Base-by-base conservation (phyloP, 2,113 vertebrate genomes). In the Pyrgilauda ruficollis region DNA sequence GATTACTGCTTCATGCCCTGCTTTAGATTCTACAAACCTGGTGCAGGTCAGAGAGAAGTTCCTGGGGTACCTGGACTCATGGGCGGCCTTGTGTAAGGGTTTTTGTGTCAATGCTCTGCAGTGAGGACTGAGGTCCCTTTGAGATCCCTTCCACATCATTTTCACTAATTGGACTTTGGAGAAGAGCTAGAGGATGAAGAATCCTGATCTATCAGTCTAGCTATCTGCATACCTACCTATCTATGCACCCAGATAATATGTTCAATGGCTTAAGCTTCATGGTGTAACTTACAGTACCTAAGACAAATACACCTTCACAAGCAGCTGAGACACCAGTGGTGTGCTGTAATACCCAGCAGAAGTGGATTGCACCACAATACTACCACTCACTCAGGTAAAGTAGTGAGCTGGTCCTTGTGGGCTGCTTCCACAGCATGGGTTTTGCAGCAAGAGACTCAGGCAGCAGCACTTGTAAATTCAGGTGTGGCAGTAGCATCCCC, bases 341-440 rank as follows among this genome's bases (percentile, higher is more conserved):
- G 21, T 18, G 21, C 43, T 86, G 26, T 28, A 28, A 16, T 6
- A 33, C 5, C 26, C 28, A 50, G 87, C 64, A 91, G n/a, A 23
- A 0, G 1, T 19, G 37, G 17, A 11, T 81, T 59, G 74, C 37
- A 67, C 35, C 33, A 18, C 1, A 5, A 2, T 13, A 6, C 41
- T 21, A 3, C n/a, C 46, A 2, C 43, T 80, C 8, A 3, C 20
- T 30, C 39, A 55, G 47, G n/a, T 20, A 15, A 70, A 82, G 17
- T 2, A 35, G 33, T 46, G 67, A 43, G 58, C 46, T 69, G 55
- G 15, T 68, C 44, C 41, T 33, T n/a, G 21, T 1, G 6, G 35
- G 26, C 33, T 64, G 67, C 44, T 83, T 30, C 63, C 49, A 43
- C 63, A 73, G 41, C 33, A 33, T 9, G 19, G 39, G 21, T 35